Evolutionary conservation across 2,797 vertebrate species (phyloP).

Genomic region (Nothura maculosa): DNA sequence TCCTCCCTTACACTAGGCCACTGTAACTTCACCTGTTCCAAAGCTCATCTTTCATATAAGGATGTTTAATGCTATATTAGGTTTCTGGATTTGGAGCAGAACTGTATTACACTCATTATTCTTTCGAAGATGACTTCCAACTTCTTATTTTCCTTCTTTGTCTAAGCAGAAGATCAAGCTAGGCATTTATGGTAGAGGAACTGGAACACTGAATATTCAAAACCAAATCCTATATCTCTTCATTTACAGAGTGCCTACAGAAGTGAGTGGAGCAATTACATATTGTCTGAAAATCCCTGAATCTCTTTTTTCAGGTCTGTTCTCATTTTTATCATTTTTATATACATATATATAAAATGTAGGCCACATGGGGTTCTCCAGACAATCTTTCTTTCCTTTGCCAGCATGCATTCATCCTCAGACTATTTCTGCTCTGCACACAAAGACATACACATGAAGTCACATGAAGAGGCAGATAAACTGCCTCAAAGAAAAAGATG

Average conservation of each 20-base stretch:
- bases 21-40: neutral
- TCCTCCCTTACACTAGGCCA: neutral
- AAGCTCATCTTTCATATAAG: neutral
- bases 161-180: neutral
- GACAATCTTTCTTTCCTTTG: slow-evolving; percentile 12
- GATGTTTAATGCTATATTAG: neutral
- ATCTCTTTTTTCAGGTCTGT: neutral
- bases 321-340: neutral
- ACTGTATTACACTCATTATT: neutral
- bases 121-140: neutral
- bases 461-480: neutral
- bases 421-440: neutral
- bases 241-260: neutral
- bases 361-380: neutral
- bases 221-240: neutral
- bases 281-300: slow-evolving; percentile 6
- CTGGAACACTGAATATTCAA: neutral
- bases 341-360: too few relatives aligned
- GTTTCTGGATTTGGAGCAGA: neutral
- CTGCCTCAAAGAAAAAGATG: neutral
- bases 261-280: neutral
- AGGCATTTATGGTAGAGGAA: neutral
- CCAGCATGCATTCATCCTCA: neutral
- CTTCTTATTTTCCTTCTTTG: neutral
- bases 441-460: neutral